These are phyloP conservation scores for Panonychus citri DNA, from an alignment of 1,140 invertebrate genomes.

Conservation along the genomic window DNA sequence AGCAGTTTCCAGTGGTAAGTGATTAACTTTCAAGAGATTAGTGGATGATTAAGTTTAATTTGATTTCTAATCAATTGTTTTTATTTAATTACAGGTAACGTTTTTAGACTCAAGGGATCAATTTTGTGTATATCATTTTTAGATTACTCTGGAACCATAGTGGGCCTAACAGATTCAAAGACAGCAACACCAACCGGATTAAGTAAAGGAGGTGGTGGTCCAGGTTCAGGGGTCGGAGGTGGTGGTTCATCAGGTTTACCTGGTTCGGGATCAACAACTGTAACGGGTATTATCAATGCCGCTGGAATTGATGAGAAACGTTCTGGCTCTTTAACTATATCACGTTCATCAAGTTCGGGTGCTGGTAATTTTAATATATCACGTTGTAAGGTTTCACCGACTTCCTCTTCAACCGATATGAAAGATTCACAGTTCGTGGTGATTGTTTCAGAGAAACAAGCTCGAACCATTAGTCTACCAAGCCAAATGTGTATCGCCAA, in stretches of 20 bases:
- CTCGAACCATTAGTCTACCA: slow-evolving; percentile 71
- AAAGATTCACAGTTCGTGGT: slow-evolving; percentile 75
- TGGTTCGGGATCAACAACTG: slow-evolving; percentile 70
- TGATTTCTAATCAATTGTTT: no score
- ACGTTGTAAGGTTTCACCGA: slow-evolving; percentile 46
- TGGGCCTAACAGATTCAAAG: slow-evolving; percentile 19
- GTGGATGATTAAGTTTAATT: no score
- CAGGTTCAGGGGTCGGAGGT: no score
- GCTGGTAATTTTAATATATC: not conserved
- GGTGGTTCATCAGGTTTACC: no score
- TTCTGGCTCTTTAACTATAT: slow-evolving; percentile 2
- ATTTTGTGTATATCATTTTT: slow-evolving; percentile 83
- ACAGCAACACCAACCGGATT: slow-evolving; percentile 54
- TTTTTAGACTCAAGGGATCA: slow-evolving; percentile 78
- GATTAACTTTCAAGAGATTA: no score
- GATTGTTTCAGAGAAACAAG: slow-evolving; percentile 80
- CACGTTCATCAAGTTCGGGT: slow-evolving; percentile 1
- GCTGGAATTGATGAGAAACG: slow-evolving; percentile 3
- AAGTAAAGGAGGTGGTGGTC: no score
- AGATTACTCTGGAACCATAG: slow-evolving; percentile 66
- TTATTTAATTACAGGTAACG: slow-evolving; percentile 45
- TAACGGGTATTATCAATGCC: not conserved
- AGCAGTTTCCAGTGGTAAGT: slow-evolving; percentile 62
- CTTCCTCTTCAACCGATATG: slow-evolving; percentile 27
- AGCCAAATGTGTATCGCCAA: slow-evolving; percentile 41